phyloP scores from a whole-genome alignment of 1,140 invertebrate genomes.

The Procambarus clarkii region DNA sequence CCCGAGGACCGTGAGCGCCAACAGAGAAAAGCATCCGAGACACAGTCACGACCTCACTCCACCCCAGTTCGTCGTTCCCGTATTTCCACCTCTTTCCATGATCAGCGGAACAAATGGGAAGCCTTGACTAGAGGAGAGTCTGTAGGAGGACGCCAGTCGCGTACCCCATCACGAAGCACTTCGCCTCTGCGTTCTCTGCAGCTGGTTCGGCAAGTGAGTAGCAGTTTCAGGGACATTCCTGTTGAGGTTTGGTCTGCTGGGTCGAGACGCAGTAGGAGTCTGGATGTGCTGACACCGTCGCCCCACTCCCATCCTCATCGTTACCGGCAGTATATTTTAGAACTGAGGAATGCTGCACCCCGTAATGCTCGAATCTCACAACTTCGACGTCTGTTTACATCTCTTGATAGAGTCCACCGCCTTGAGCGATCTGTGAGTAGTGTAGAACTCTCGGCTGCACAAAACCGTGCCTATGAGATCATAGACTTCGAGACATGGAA shows the following conservation, averaged over 20 bases:
- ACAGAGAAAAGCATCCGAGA: slow-evolving; percentile 35
- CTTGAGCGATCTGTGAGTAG: slow-evolving; percentile 86
- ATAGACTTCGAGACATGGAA: slow-evolving; percentile 93
- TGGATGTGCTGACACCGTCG: slow-evolving; percentile 68
- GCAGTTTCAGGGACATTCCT: slow-evolving; percentile 69
- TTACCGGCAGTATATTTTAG: slow-evolving; percentile 80
- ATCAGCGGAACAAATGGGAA: slow-evolving; percentile 70
- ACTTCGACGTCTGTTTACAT: slow-evolving; percentile 89
- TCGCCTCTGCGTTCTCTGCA: slow-evolving; percentile 67
- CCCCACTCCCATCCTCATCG: slow-evolving; percentile 70
- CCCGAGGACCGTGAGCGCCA: slow-evolving; percentile 45
- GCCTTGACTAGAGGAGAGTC: slow-evolving; percentile 58
- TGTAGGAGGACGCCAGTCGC: slow-evolving; percentile 52
- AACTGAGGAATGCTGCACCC: slow-evolving; percentile 83
- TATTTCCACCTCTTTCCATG: slow-evolving; percentile 57
- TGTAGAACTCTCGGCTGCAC: slow-evolving; percentile 81
- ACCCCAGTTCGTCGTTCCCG: slow-evolving; percentile 52
- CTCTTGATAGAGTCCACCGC: slow-evolving; percentile 88
- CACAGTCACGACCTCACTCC: slow-evolving; percentile 48
- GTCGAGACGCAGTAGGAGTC: slow-evolving; percentile 56
- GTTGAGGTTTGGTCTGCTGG: slow-evolving; percentile 44
- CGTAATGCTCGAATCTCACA: slow-evolving; percentile 90
- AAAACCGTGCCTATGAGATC: slow-evolving; percentile 83
- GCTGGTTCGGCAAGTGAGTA: slow-evolving; percentile 65
- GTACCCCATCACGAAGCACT: slow-evolving; percentile 59